Evolutionary conservation across 2,113 vertebrate genomes (phyloP).

Genomic region (Melanostigma gelatinosum): DNA sequence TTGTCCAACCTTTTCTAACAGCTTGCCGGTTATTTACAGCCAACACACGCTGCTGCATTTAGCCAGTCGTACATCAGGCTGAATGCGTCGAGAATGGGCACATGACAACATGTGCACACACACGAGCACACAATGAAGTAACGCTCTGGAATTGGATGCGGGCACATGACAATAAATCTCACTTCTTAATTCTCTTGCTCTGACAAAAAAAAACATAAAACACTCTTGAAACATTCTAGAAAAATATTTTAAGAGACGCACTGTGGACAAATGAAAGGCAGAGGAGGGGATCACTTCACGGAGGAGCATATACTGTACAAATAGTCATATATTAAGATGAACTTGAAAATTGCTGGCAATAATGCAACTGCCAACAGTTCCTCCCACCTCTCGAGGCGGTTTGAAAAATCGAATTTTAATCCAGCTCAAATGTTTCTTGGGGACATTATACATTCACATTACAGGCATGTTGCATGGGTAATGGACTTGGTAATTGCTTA

Average conservation of each 20-base stretch:
- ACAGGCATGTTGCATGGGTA: slow-evolving; percentile 69
- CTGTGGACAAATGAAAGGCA: neutral
- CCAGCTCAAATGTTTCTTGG: too few relatives aligned
- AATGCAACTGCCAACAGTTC: neutral
- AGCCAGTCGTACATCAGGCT: slow-evolving; percentile 64
- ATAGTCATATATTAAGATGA: neutral
- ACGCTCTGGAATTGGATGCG: slow-evolving; percentile 18
- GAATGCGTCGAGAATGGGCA: slow-evolving; percentile 7
- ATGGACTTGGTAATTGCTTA: slow-evolving; percentile 80
- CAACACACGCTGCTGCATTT: slow-evolving; percentile 64
- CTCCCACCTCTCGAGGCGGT: neutral
- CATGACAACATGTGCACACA: neutral
- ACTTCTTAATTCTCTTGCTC: slow-evolving; percentile 15
- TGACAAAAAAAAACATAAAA: slow-evolving; percentile 20
- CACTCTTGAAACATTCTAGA: neutral
- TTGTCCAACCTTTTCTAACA: slow-evolving; percentile 61
- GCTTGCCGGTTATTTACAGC: slow-evolving; percentile 74
- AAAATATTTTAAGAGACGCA: neutral
- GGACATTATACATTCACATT: slow-evolving; percentile 22
- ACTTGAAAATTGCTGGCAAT: slow-evolving; percentile 7
- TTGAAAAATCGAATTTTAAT: too few relatives aligned
- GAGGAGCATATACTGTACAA: neutral
- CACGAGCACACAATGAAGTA: slow-evolving; percentile 4
- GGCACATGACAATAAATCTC: slow-evolving; percentile 20
- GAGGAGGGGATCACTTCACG: neutral